Evolutionary conservation across 2,888 invertebrate species (phyloP).

Genomic region (Biston betularia): DNA sequence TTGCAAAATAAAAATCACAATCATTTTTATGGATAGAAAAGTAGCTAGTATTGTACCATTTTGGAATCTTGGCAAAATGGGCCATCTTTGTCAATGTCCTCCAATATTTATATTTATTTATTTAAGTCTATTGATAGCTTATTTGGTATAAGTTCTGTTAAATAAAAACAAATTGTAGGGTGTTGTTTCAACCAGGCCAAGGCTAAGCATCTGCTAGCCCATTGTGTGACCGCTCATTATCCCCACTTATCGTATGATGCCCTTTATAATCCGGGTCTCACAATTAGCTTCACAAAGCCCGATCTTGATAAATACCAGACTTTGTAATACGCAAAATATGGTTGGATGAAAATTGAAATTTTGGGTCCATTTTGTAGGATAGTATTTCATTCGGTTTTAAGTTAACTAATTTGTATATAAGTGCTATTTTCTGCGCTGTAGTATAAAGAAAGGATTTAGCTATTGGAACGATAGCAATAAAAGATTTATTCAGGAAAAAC

Average conservation of each 20-base stretch:
- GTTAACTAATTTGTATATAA: no score
- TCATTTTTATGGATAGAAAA: no score
- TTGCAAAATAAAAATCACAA: no score
- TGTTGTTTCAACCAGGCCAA: not conserved
- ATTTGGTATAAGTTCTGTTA: not conserved
- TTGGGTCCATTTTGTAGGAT: not conserved
- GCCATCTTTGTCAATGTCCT: no score
- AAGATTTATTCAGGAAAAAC: no score
- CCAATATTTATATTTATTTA: no score
- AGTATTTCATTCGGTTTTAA: not conserved
- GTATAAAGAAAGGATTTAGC: no score
- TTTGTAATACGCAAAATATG: constrained; percentile 17
- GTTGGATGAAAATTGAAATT: constrained; percentile 9
- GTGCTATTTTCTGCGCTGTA: no score
- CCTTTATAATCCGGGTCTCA: constrained; percentile 42
- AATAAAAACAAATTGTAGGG: not conserved
- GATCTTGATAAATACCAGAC: constrained; percentile 25
- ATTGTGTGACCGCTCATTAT: constrained; percentile 44
- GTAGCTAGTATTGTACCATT: no score
- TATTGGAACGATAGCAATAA: no score
- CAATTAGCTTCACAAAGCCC: constrained; percentile 40
- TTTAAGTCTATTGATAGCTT: no score
- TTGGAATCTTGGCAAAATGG: no score
- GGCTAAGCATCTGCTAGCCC: constrained; percentile 18
- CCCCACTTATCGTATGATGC: constrained; percentile 40